A percentile compares a stretch with the other conserved stretches of the same genome.
These are phyloP conservation scores for Spodoptera littoralis DNA, from an alignment of 2,888 invertebrate genomes.

Conservation along the genomic window DNA sequence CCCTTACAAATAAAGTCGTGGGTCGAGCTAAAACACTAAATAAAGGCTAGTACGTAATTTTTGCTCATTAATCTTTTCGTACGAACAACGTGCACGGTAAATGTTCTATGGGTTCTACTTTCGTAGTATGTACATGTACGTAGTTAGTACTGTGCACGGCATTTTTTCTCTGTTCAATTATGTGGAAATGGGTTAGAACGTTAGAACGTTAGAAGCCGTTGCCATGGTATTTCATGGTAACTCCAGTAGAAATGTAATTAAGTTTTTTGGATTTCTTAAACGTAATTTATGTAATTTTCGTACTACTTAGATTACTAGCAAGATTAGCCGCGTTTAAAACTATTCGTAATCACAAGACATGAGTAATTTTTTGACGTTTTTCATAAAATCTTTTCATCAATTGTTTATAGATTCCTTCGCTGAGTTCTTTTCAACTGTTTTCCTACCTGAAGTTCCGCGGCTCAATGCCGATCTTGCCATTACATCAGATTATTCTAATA, in stretches of 20 bases:
- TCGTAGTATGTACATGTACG: slow-evolving; percentile 20
- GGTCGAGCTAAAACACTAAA: slow-evolving; percentile 46
- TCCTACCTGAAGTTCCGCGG: no score
- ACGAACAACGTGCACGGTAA: slow-evolving; percentile 38
- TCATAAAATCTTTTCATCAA: no score
- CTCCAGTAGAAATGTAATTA: slow-evolving; percentile 20
- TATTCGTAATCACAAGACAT: no score
- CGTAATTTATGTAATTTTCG: slow-evolving; percentile 12
- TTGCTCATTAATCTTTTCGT: slow-evolving; percentile 53
- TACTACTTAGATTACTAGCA: slow-evolving; percentile 6
- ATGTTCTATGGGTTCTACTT: slow-evolving; percentile 28
- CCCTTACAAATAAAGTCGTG: slow-evolving; percentile 60
- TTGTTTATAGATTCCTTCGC: no score
- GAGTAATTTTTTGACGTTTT: no score
- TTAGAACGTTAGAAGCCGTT: slow-evolving; percentile 29
- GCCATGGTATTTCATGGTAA: slow-evolving; percentile 26
- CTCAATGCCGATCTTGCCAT: no score
- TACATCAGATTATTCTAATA: no score
- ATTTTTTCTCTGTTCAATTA: slow-evolving; percentile 45
- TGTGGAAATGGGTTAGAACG: slow-evolving; percentile 33
- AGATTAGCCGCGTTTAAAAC: no score
- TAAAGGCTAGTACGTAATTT: slow-evolving; percentile 55
- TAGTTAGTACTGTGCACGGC: slow-evolving; percentile 41
- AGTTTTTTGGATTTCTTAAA: slow-evolving; percentile 13
- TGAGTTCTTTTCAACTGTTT: no score